Evolutionary conservation across 2,888 invertebrate species (phyloP), one percentile per base, ranked within the genome.

Genomic region (Bursaphelenchus okinawaensis): DNA sequence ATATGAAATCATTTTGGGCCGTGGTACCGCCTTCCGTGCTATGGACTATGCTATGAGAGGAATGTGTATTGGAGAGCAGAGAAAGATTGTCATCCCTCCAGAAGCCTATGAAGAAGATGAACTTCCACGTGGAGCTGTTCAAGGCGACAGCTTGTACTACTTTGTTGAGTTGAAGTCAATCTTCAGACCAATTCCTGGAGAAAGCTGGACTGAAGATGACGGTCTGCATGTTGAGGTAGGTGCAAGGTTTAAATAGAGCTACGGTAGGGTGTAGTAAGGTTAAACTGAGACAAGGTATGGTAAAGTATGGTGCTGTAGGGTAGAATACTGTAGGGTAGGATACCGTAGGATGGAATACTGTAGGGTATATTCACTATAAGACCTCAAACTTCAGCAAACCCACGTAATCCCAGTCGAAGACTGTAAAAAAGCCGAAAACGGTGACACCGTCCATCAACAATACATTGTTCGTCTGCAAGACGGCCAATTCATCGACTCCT

Each of bases 121-220:
- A 58, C 57, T 74, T 69, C 67, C 75, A 59, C 24, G 74, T 65
- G 71, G 75, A 4, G 66, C 65, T 20, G 58, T 40, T 65, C 68
- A 69, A 58, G 81, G 79, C 29, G 75, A 81, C n/a, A 63, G 71
- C 23, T 70, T 81, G 12, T 72, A 77, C 72, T 81, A 81, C 54
- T 81, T 82, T 71, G 81, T 81, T 56, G 81, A 81, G 66, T 67
- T 81, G 52, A 81, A 81, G 68, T 70, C 69, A 55, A 75, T 81
- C 56, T 81, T 82, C 73, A 78, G 81, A 1, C 77, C 81, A 20
- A 69, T 70, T n/a, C 78, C 81, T 7, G 81, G 81, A 65, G 81
- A 79, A 28, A 70, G 68, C 55, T 81, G 78, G 80, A 72, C 75
- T 51, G 78, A 75, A 20, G 78, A 80, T 55, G 79, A 79, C 56